phyloP scores from a whole-genome alignment of 2,888 invertebrate species.

The Aleiodes leptofemur region DNA sequence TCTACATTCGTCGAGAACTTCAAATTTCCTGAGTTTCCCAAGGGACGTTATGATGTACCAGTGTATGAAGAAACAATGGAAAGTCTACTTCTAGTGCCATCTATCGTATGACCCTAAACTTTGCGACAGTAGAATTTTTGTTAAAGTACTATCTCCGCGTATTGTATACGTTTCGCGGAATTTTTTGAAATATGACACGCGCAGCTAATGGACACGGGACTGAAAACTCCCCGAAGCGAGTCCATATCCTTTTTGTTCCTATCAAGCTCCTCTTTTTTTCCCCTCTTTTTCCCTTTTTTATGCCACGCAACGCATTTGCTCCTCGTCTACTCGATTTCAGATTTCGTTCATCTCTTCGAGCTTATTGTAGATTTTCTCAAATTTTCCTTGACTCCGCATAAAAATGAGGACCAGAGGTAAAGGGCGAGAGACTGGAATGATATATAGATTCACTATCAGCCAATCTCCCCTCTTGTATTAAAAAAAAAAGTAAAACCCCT shows the following conservation, averaged over 20 bases:
- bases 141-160: background rate
- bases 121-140: background rate
- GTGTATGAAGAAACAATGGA: constrained; percentile 13
- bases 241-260: background rate
- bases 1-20: too few species aligned
- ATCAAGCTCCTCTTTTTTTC: background rate
- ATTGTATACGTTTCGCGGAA: constrained; percentile 48
- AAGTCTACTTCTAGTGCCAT: background rate
- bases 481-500: too few species aligned
- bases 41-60: background rate
- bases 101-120: background rate
- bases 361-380: too few species aligned
- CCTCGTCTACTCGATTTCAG: too few species aligned
- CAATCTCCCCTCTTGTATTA: too few species aligned
- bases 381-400: too few species aligned
- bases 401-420: too few species aligned
- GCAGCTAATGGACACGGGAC: constrained; percentile 56
- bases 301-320: background rate
- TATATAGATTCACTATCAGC: too few species aligned
- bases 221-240: constrained; percentile 51
- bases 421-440: too few species aligned
- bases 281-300: too few species aligned
- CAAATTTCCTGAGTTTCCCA: too few species aligned
- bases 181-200: constrained; percentile 57
- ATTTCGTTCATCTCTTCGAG: too few species aligned